Base-by-base conservation (phyloP, 2,888 invertebrate species). In the Brassicogethes aeneus region DNA sequence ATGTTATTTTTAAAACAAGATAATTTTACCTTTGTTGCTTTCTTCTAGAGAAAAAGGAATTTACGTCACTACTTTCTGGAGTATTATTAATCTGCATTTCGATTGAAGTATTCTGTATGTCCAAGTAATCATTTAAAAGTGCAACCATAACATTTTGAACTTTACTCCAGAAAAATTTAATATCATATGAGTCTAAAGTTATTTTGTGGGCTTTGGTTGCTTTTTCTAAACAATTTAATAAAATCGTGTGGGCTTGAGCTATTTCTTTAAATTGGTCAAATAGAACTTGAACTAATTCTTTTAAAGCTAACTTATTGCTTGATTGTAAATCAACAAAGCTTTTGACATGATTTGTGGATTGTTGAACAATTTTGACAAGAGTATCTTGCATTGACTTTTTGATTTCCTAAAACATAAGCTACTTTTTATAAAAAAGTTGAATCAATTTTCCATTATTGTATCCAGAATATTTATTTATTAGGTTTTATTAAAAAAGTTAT, bases 71-170 rank as follows among this genome's bases (percentile, higher is more conserved):
- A 39, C 64, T 64, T 47, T 61, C 57, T 3, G 50, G 51, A 46
- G 56, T 59, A 42, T 59, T 59, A 51, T 59, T 64, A 48, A 66
- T 75, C 55, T 68, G 75, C 47, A 68, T 73, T 52, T 82, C 80
- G 23, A 80, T 73, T 16, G 76, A 74, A 49, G 82, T 79, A 64
- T 86, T 89, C 66, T 86, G 84, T 40, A 92, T 84, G 62, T 92
- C 89, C 52, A 93, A 70, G 66, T 93, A 92, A 60, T 91, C 91
- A 13, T 85, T 85, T 17, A 93, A 69, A 7, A 93, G 72, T 3
- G 87, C 72, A 69, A 92, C 89, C 34, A 92, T 64, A 57, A 90
- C 89, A 61, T 83, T 81, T 65, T 94, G 93, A 29, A 91, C 86
- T 55, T 89, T 85, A 32, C 82, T 80, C 93, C 93, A 94, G 51